These are phyloP conservation scores for Hippopotamus amphibius DNA, from an alignment of 2,113 vertebrate species.

Conservation along the genomic window DNA sequence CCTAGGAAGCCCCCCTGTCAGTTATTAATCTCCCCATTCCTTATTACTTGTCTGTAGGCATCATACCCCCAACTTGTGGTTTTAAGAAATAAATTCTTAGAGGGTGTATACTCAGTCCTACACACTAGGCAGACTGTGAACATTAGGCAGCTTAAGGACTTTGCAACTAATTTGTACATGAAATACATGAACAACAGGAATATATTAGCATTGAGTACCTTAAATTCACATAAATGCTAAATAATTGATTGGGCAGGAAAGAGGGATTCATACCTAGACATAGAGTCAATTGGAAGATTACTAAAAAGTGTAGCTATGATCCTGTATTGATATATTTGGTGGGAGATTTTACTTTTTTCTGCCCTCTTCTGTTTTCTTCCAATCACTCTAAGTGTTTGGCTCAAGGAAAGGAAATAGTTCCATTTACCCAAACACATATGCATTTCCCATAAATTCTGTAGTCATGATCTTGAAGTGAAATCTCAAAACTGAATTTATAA, in stretches of 20 bases:
- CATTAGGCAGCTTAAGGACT: neutral
- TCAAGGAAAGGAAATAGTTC: conserved; percentile 67
- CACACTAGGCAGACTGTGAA: neutral
- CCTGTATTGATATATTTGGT: neutral
- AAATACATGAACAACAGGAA: neutral
- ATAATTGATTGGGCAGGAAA: neutral
- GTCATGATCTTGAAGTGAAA: conserved; percentile 78
- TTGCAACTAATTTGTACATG: conserved; percentile 16
- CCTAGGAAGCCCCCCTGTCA: neutral
- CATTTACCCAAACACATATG: conserved; percentile 64
- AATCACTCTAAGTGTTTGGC: conserved; percentile 50
- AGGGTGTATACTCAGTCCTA: neutral
- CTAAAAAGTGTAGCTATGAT: neutral
- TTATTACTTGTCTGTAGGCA: neutral
- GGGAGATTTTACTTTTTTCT: neutral
- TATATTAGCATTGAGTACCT: neutral
- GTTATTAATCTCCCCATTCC: neutral
- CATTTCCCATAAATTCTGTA: conserved; percentile 71
- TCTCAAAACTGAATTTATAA: conserved; percentile 79
- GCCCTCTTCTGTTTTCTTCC: conserved; percentile 30
- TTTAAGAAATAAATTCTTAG: conserved; percentile 44
- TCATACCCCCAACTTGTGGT: neutral
- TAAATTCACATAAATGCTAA: conserved; percentile 16
- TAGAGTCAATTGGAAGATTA: neutral
- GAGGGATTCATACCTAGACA: neutral